These are phyloP conservation scores for Oxyura jamaicensis DNA, from an alignment of 2,113 vertebrate species.

Conservation along the genomic window DNA sequence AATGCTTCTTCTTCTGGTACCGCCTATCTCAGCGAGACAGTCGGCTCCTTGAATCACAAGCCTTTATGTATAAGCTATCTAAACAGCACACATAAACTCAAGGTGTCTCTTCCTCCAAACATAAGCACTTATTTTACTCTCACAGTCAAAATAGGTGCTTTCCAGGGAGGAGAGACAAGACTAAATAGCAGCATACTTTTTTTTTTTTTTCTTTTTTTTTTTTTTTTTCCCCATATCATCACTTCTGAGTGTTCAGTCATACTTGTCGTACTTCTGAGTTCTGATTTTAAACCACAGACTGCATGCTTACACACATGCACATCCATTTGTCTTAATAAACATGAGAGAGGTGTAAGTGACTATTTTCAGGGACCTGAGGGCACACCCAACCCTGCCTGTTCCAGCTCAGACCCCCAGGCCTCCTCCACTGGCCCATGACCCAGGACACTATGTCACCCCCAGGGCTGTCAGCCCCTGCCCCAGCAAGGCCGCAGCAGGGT, in stretches of 20 bases:
- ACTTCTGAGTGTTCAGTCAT: neutral
- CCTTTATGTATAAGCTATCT: slow-evolving; percentile 47
- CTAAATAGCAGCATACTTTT: neutral
- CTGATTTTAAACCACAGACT: neutral
- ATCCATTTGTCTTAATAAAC: neutral
- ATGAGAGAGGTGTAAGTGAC: neutral
- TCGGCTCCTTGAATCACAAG: slow-evolving; percentile 2
- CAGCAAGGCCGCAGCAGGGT: accelerated
- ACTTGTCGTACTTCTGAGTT: neutral
- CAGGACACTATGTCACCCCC: neutral
- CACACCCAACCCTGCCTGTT: neutral
- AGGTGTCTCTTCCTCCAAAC: slow-evolving; percentile 36
- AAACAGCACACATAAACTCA: slow-evolving; percentile 8
- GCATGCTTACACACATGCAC: neutral
- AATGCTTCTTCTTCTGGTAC: slow-evolving; percentile 20
- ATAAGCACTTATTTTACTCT: neutral
- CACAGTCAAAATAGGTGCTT: slow-evolving; percentile 16
- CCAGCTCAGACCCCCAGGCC: accelerated
- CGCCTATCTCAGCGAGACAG: slow-evolving; percentile 48
- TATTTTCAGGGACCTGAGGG: neutral
- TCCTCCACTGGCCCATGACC: accelerated
- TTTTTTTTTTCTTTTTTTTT: neutral
- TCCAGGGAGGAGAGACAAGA: neutral
- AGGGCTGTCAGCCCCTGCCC: too few relatives aligned
- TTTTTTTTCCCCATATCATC: neutral